phyloP scores from a whole-genome alignment of 1,140 invertebrate species.

The Musca domestica region DNA sequence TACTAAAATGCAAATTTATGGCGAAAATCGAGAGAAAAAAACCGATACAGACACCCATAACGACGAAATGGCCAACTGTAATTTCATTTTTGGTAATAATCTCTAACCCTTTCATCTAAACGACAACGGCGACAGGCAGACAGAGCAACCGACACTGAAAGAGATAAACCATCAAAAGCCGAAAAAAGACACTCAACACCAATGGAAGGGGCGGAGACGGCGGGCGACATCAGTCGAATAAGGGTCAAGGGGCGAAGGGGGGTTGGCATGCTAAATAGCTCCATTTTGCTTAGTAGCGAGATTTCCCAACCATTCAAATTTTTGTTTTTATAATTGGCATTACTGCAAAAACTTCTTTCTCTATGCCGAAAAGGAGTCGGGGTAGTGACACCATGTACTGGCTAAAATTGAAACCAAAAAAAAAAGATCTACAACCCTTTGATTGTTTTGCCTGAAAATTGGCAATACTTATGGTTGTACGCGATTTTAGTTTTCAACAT shows the following conservation, averaged over 20 bases:
- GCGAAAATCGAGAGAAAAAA: not conserved
- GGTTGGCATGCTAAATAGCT: too few species aligned
- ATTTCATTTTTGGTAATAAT: conserved; percentile 9
- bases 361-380: too few species aligned
- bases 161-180: not conserved
- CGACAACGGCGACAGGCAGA: not conserved
- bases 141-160: not conserved
- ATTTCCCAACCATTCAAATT: not conserved
- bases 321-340: too few species aligned
- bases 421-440: not conserved
- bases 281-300: too few species aligned
- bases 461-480: conserved; percentile 2
- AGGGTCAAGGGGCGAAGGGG: too few species aligned
- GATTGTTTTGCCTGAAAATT: not conserved
- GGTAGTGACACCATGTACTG: too few species aligned
- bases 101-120: conserved; percentile 9
- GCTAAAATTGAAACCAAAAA: not conserved
- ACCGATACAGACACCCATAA: not conserved
- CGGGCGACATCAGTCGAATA: too few species aligned
- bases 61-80: not conserved
- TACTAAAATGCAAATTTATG: not conserved
- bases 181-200: too few species aligned
- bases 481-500: not conserved
- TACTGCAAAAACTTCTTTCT: too few species aligned
- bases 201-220: too few species aligned